Evolutionary conservation across 23 tunicate genomes (phyloP).

Genomic region (Ciona savignyi): DNA sequence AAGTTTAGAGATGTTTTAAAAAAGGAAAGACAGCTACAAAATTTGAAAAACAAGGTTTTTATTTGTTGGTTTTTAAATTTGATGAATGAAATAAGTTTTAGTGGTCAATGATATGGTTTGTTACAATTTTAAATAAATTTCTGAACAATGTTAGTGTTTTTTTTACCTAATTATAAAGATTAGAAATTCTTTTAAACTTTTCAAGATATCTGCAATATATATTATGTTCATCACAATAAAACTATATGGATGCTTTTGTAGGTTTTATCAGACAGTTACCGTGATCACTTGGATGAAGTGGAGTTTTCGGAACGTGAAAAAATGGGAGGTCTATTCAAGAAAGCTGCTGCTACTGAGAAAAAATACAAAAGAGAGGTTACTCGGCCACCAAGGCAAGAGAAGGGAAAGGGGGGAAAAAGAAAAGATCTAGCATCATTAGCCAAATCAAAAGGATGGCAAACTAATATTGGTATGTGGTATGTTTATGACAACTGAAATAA

Average conservation of each 20-base stretch:
- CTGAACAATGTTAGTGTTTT: no score
- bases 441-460: conserved; percentile 75
- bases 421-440: conserved; percentile 55
- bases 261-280: conserved; percentile 61
- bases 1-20: conserved; percentile 46
- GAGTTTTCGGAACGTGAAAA: conserved; percentile 44
- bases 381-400: background rate
- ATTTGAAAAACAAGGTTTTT: conserved; percentile 66
- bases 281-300: conserved; percentile 77
- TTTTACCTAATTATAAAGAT: no score
- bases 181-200: no score
- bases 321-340: conserved; percentile 35
- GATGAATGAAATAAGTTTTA: no score
- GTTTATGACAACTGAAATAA: no score
- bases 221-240: no score
- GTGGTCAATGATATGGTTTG: no score
- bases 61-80: no score
- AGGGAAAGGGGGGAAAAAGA: conserved; percentile 5
- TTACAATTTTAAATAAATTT: no score
- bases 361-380: conserved; percentile 10
- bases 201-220: no score
- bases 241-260: no score
- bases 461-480: conserved; percentile 45
- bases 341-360: conserved; percentile 27
- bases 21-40: conserved; percentile 61